phyloP scores from a whole-genome alignment of 2,797 vertebrate species.

The Lepidocolaptes lacrymiger region DNA sequence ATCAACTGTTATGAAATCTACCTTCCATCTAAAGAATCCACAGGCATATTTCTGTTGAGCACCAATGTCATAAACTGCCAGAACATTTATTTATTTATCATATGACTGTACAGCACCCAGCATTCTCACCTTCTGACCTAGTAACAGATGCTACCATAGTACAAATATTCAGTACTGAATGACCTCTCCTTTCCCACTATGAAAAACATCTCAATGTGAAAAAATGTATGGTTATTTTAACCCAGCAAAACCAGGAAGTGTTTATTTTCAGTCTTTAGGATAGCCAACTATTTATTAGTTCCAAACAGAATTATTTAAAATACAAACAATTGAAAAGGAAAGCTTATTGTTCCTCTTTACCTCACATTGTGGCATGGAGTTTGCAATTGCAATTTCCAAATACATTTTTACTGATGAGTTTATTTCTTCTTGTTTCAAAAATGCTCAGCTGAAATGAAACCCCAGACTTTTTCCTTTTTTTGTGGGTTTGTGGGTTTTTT shows the following conservation, averaged over 20 bases:
- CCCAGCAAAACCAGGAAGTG: background rate
- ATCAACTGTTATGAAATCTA: background rate
- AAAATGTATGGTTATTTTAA: background rate
- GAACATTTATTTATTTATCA: background rate
- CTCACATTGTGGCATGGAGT: background rate
- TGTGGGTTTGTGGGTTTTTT: too few species aligned
- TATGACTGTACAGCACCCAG: fast-evolving
- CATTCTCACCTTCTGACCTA: background rate
- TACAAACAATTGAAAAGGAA: background rate
- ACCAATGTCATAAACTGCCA: background rate
- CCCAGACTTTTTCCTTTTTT: background rate
- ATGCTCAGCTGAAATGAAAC: background rate
- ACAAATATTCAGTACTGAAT: background rate
- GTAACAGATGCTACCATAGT: background rate
- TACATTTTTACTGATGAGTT: background rate
- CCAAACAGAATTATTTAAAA: background rate
- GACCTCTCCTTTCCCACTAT: background rate
- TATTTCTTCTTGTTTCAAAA: background rate
- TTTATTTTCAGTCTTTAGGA: background rate
- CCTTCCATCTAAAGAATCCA: background rate
- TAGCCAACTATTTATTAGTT: background rate
- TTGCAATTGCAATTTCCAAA: background rate
- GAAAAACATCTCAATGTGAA: background rate
- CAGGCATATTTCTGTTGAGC: background rate
- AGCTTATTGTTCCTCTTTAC: background rate